Evolutionary conservation across 2,113 vertebrate species (phyloP), one percentile per base, ranked within the genome.

Genomic region (Salvator merianae): DNA sequence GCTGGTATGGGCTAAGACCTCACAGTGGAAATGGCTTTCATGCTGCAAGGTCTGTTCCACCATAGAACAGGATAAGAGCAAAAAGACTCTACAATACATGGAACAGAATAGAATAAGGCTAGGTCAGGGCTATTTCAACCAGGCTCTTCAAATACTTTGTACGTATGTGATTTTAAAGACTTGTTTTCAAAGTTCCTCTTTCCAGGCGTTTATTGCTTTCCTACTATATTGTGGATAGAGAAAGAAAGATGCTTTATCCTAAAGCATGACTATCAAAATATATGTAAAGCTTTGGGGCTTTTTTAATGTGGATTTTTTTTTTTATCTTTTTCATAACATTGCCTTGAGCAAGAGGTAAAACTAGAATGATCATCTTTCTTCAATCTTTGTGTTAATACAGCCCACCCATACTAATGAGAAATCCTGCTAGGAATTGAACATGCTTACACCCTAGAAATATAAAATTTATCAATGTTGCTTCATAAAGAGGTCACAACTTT

Each of bases 241-340:
- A n/a, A 71, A 34, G 12, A 75, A 1, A 77, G 14, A 77, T 28
- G 20, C 18, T 63, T 1, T 0, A 81, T 82, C 40, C 47, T 78
- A 86, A 85, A 88, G 83, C 26, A 50, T 71, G 7, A 83, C 32
- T 69, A 38, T 65, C 62, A 79, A 34, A 1, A 12, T 18, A 40
- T 18, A 38, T 38, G 36, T 12, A 3, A 84, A 7, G 22, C 24
- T 72, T 16, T 12, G 10, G 1, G 0, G 1, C 0, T 7, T 16
- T 59, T 4, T 24, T 63, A 71, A 85, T 59, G 1, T 0, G 72
- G 79, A 34, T 20, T 53, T 53, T 53, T 53, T n/a, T n/a, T n/a
- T 47, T 47, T 47, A 75, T 81, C 22, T 34, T 47, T 79, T 32
- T 87, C 6, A 34, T 20, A 0, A 47, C 24, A 50, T 70, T n/a